Conservation (phyloP, 2,797 vertebrate species). For the Ctenochaetus hawaiiensis region DNA sequence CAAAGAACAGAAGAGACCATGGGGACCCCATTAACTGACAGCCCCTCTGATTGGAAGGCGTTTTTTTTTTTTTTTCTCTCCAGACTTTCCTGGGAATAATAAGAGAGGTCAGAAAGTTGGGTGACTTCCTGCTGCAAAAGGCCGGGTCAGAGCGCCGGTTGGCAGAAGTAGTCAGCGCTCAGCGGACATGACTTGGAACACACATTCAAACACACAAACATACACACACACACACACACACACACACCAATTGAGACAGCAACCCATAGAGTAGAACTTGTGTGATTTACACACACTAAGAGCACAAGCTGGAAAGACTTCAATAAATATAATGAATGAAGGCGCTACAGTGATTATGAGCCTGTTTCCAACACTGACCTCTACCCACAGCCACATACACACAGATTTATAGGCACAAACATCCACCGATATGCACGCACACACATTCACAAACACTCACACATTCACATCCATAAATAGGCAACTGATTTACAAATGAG, state of each 20-base stretch:
- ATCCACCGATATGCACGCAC: slow-evolving; percentile 44
- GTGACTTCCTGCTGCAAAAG: slow-evolving; percentile 74
- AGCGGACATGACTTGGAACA: slow-evolving; percentile 47
- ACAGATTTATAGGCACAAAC: slow-evolving; percentile 66
- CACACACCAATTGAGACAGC: slow-evolving; percentile 1
- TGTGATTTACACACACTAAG: slow-evolving; percentile 56
- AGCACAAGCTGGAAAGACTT: slow-evolving; percentile 66
- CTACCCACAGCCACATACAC: slow-evolving; percentile 36
- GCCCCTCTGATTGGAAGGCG: slow-evolving; percentile 60
- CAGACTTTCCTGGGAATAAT: slow-evolving; percentile 71
- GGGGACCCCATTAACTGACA: slow-evolving; percentile 69
- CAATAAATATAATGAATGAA: slow-evolving; percentile 80
- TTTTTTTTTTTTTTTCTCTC: slow-evolving; percentile 61
- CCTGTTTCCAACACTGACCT: slow-evolving; percentile 69
- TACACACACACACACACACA: slow-evolving; percentile 35
- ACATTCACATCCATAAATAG: slow-evolving; percentile 77
- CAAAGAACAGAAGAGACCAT: slow-evolving; percentile 38
- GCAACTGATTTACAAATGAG: slow-evolving; percentile 86
- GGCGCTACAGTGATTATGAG: slow-evolving; percentile 75
- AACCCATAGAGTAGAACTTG: slow-evolving; percentile 27
- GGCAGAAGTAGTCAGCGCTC: slow-evolving; percentile 64
- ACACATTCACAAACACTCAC: slow-evolving; percentile 54
- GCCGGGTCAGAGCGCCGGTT: slow-evolving; percentile 66
- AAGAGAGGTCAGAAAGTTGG: slow-evolving; percentile 74
- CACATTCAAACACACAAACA: slow-evolving; percentile 48